Conservation (phyloP, 2,888 invertebrate genomes). For the Flexamia atlantica region DNA sequence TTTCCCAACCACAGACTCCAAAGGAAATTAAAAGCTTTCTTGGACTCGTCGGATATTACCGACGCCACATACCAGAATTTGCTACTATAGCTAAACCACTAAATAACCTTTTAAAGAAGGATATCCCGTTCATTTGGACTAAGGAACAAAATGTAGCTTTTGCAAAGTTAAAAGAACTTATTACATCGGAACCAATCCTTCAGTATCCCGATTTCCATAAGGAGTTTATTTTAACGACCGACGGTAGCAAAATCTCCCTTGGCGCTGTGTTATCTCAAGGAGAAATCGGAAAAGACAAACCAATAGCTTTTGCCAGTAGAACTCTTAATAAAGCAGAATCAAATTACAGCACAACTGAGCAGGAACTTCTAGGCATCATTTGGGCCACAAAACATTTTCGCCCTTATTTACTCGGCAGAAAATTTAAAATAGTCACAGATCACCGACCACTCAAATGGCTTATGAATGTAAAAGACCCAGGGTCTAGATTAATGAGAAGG, state of each 20-base stretch:
- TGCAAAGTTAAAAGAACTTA: constrained; percentile 57
- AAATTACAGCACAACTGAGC: constrained; percentile 71
- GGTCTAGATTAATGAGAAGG: constrained; percentile 72
- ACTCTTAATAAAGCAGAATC: constrained; percentile 71
- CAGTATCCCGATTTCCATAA: constrained; percentile 71
- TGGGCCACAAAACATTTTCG: constrained; percentile 71
- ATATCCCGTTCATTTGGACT: constrained; percentile 67
- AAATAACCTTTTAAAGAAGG: constrained; percentile 66
- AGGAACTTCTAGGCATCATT: constrained; percentile 71
- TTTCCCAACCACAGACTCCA: constrained; percentile 60
- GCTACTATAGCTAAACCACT: constrained; percentile 71
- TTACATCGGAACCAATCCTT: constrained; percentile 71
- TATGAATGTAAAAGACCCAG: constrained; percentile 73
- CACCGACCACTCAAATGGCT: constrained; percentile 73
- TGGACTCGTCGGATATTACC: constrained; percentile 73
- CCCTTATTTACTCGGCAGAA: constrained; percentile 72
- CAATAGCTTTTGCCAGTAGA: constrained; percentile 71
- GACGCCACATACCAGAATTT: constrained; percentile 73
- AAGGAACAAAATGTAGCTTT: constrained; percentile 64
- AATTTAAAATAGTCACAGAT: constrained; percentile 73
- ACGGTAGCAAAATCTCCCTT: constrained; percentile 70
- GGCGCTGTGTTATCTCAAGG: constrained; percentile 72
- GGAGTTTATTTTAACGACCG: constrained; percentile 71
- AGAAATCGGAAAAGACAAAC: constrained; percentile 70
- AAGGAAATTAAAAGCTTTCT: constrained; percentile 70